Conservation (phyloP, 2,113 vertebrate genomes). For the Zosterops lateralis region DNA sequence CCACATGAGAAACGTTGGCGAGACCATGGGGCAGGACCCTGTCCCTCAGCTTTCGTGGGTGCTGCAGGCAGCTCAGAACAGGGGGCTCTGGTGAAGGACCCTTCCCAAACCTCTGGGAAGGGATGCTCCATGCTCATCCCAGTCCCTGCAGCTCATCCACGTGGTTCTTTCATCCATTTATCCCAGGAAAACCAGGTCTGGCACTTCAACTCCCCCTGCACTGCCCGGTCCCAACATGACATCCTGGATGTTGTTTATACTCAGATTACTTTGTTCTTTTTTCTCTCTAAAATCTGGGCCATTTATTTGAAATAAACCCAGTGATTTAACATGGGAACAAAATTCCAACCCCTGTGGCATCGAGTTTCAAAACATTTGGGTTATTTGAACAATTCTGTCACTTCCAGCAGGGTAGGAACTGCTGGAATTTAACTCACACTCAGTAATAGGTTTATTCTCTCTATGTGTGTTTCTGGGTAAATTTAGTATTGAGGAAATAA, state of each 20-base stretch:
- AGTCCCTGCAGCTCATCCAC: background rate
- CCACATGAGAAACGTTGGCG: background rate
- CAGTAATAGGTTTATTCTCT: background rate
- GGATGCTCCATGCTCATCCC: background rate
- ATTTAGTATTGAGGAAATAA: background rate
- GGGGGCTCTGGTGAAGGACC: rapidly evolving
- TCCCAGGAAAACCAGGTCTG: background rate
- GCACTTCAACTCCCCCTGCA: rapidly evolving
- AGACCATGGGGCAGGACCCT: rapidly evolving
- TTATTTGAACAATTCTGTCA: constrained; percentile 41
- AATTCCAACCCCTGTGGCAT: background rate
- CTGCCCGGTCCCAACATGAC: rapidly evolving
- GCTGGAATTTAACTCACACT: constrained; percentile 12
- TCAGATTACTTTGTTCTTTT: background rate
- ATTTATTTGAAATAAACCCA: background rate
- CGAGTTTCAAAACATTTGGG: constrained; percentile 42
- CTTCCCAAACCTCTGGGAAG: background rate
- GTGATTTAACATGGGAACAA: background rate
- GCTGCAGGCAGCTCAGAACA: background rate
- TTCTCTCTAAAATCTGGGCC: background rate
- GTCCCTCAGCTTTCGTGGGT: rapidly evolving
- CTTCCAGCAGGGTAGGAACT: constrained; percentile 11
- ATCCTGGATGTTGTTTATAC: background rate
- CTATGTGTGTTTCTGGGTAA: background rate
- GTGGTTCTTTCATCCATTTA: background rate